Conservation (phyloP, 2,113 vertebrate genomes). For the Paramisgurnus dabryanus region DNA sequence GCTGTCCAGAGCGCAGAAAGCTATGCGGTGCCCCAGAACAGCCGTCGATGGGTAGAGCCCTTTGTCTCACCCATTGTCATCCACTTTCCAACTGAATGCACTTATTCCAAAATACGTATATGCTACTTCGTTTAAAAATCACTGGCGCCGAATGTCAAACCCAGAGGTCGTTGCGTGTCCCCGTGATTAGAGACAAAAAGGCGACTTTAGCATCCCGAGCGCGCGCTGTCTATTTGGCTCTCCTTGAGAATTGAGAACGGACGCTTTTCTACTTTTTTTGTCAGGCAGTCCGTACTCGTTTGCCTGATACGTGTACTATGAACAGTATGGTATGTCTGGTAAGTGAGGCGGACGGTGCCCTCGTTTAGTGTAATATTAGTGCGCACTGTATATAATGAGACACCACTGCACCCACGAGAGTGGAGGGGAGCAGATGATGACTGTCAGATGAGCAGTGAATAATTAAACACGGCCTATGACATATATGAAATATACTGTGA, state of each 20-base stretch:
- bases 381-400: background rate
- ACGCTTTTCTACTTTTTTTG: background rate
- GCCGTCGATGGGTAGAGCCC: constrained; percentile 4
- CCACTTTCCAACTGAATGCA: background rate
- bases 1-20: constrained; percentile 11
- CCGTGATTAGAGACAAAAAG: background rate
- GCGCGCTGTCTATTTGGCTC: background rate
- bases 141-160: background rate
- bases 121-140: background rate
- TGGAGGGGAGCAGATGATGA: constrained; percentile 1
- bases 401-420: background rate
- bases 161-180: background rate
- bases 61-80: constrained; percentile 30
- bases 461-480: background rate
- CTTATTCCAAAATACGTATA: background rate
- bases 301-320: background rate
- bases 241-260: background rate
- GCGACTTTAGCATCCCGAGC: constrained; percentile 16
- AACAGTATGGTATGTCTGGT: background rate
- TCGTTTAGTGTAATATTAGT: constrained; percentile 17
- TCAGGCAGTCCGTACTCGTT: background rate
- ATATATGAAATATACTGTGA: background rate
- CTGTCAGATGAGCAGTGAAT: constrained; percentile 2
- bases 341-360: background rate
- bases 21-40: constrained; percentile 45